Base-by-base conservation (phyloP, 2,888 invertebrate species). In the Emesis furor region DNA sequence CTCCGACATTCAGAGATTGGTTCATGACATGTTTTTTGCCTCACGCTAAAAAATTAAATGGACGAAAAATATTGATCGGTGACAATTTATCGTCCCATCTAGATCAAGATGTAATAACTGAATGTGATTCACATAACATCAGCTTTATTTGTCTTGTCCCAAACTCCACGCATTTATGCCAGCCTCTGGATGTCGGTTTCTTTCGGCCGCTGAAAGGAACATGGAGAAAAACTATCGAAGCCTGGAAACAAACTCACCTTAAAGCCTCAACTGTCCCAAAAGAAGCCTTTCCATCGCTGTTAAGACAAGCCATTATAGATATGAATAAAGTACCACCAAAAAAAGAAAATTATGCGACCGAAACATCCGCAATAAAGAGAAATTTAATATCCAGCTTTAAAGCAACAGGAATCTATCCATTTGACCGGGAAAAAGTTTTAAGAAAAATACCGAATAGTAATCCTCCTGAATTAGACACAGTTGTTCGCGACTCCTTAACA, bases 71-170 rank as follows among this genome's bases (percentile, higher is more conserved):
- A 12, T 62, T 73, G 32, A 65, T 78, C 12, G 51, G 78, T n/a
- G 78, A 73, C 10, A 77, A 77, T 46, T 39, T 77, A 24, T 77
- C 72, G 30, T 72, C 59, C 3, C 76, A 77, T 71, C 37, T 77
- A 30, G 59, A 59, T 2, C 14, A 30, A 5, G 76, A 76, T 35
- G 35, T 67, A 30, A 67, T 35, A n/a, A 46, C 46, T 12, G 35
- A 32, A 67, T 67, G 67, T 24, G 67, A 67, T n/a, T 7, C 35
- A 35, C 6, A 67, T 35, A 67, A 67, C 7, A 67, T 67, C 35
- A 35, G 67, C 35, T 67, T 67, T 32, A 12, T 67, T 8, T 67
- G 67, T 35, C 35, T 67, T 35, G 67, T 67, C 14, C 67, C 35
- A 14, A 67, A 67, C 14, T 67, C 67, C 3, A 67, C 32, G 12